These are phyloP conservation scores for Ellobium chinense DNA, from an alignment of 2,888 invertebrate genomes.

Conservation along the genomic window DNA sequence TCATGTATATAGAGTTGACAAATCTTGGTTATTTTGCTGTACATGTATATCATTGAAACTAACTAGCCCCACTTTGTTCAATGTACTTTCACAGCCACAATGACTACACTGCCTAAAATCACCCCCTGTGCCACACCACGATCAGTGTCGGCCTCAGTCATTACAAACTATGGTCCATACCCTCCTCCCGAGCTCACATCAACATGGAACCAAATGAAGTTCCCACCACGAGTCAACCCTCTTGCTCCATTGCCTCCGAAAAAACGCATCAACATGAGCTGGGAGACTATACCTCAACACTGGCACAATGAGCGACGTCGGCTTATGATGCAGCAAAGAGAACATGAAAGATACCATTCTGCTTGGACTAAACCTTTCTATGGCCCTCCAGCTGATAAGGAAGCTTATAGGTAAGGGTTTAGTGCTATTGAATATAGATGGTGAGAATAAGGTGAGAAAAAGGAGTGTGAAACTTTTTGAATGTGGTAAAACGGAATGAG, in stretches of 20 bases:
- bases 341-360: slow-evolving; percentile 75
- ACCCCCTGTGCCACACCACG: slow-evolving; percentile 62
- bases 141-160: slow-evolving; percentile 39
- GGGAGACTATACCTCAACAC: slow-evolving; percentile 75
- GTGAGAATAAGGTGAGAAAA: too few species aligned
- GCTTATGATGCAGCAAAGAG: slow-evolving; percentile 73
- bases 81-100: slow-evolving; percentile 33
- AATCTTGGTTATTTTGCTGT: not conserved
- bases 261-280: slow-evolving; percentile 69
- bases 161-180: slow-evolving; percentile 62
- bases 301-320: slow-evolving; percentile 74
- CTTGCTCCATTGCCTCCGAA: slow-evolving; percentile 71
- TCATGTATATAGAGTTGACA: too few species aligned
- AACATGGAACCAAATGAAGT: slow-evolving; percentile 63
- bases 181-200: slow-evolving; percentile 70
- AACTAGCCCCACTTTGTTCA: not conserved
- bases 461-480: too few species aligned
- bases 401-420: slow-evolving; percentile 77
- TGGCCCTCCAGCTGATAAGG: slow-evolving; percentile 74
- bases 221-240: slow-evolving; percentile 71
- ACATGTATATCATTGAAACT: not conserved
- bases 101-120: slow-evolving; percentile 68
- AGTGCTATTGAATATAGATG: too few species aligned
- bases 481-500: too few species aligned
- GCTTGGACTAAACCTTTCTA: slow-evolving; percentile 77